Percentiles rank a stretch among this genome's conserved stretches.
Evolutionary conservation across 92 coral and sea anemone genomes (phyloP).

Genomic region (Epizoanthus fatuus): DNA sequence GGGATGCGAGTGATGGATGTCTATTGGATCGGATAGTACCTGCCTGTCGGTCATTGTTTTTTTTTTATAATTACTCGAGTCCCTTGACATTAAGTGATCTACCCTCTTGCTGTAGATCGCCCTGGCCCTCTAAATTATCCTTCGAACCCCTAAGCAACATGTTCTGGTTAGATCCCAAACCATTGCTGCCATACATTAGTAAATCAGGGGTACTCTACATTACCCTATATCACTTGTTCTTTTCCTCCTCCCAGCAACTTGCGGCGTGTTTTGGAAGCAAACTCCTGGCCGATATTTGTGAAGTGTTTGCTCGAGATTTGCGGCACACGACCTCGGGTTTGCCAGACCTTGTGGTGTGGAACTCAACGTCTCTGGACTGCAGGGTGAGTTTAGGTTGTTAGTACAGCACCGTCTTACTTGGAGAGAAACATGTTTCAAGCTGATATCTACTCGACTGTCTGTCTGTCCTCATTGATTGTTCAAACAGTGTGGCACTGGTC

Average conservation of each 20-base stretch:
- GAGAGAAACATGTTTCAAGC: too few relatives aligned
- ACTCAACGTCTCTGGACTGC: constrained; percentile 78
- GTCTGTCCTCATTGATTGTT: too few relatives aligned
- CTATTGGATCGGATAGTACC: too few relatives aligned
- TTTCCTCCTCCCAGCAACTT: constrained; percentile 70
- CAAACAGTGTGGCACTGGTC: background rate
- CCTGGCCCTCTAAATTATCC: background rate
- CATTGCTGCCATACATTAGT: too few relatives aligned
- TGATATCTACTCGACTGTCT: too few relatives aligned
- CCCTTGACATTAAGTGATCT: too few relatives aligned
- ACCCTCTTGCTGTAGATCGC: too few relatives aligned
- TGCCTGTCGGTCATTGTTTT: too few relatives aligned
- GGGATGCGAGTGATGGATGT: too few relatives aligned
- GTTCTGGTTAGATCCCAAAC: background rate
- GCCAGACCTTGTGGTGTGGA: constrained; percentile 99
- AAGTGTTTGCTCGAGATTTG: constrained; percentile 86
- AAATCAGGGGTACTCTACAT: background rate
- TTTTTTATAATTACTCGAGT: too few relatives aligned
- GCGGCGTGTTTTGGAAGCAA: constrained; percentile 89
- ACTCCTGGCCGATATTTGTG: constrained; percentile 81
- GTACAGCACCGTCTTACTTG: too few relatives aligned
- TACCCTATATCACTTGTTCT: background rate
- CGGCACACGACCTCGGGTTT: constrained; percentile 94
- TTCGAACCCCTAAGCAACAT: background rate
- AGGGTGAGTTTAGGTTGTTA: constrained; percentile 62